Conservation (phyloP, 2,888 invertebrate genomes). For the Rotaria socialis region DNA sequence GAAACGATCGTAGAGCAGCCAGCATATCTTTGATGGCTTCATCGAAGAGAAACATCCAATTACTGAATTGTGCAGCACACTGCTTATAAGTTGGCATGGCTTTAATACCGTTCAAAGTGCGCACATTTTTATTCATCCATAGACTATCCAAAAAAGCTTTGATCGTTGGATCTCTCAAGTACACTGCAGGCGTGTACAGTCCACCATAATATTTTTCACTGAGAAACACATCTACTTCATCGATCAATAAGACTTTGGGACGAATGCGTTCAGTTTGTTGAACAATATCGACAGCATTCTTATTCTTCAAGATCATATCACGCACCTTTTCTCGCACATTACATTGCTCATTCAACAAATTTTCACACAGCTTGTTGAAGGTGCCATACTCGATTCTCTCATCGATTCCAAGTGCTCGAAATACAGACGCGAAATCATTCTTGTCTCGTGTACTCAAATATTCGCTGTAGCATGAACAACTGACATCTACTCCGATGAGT, state of each 20-base stretch:
- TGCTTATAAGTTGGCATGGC: too few relatives aligned
- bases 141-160: too few relatives aligned
- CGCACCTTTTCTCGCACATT: not conserved
- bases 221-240: not conserved
- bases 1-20: not conserved
- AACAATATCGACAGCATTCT: not conserved
- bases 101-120: too few relatives aligned
- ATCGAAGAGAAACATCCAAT: not conserved
- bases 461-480: conserved; percentile 36
- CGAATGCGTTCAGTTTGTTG: too few relatives aligned
- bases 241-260: too few relatives aligned
- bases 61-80: too few relatives aligned
- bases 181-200: too few relatives aligned
- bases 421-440: not conserved
- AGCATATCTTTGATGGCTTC: not conserved
- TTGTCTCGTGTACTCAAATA: not conserved
- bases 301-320: not conserved
- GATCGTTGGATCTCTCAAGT: too few relatives aligned
- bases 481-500: not conserved
- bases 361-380: conserved; percentile 19
- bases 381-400: conserved; percentile 30
- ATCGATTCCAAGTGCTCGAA: not conserved
- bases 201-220: not conserved
- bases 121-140: too few relatives aligned
- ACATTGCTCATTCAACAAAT: not conserved